phyloP scores from a whole-genome alignment of 2,797 vertebrate species.

The Urosaurus nigricauda region DNA sequence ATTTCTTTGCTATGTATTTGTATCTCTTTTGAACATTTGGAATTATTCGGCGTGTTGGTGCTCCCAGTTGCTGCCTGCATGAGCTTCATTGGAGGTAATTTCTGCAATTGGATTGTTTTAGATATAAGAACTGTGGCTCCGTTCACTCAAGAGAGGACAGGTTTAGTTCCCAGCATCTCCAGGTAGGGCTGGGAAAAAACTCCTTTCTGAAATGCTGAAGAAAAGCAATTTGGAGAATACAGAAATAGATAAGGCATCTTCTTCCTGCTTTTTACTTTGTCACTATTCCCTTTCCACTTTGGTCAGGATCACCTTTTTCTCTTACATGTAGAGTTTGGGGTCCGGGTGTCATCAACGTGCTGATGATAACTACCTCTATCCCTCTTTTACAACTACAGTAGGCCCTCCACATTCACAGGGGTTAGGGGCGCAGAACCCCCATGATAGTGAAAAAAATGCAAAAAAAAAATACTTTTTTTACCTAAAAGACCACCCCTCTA shows the following conservation, averaged over 20 bases:
- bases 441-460: no score
- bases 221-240: not conserved
- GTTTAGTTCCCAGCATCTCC: not conserved
- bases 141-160: not conserved
- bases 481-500: no score
- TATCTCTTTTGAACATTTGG: not conserved
- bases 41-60: not conserved
- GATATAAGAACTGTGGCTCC: not conserved
- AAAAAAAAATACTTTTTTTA: no score
- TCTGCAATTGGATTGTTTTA: not conserved
- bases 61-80: not conserved
- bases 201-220: not conserved
- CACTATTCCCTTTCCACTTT: not conserved
- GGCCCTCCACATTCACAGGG: no score
- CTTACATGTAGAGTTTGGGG: no score
- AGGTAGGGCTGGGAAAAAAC: not conserved
- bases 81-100: constrained; percentile 58
- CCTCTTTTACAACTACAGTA: no score
- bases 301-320: not conserved
- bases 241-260: not conserved
- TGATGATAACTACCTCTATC: no score
- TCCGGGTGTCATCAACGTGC: no score
- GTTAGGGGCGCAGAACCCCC: no score
- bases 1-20: not conserved
- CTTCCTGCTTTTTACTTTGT: not conserved